Evolutionary conservation across 2,113 vertebrate genomes (phyloP), one percentile per base, ranked within the genome.

Genomic region (Coracopsis vasa): DNA sequence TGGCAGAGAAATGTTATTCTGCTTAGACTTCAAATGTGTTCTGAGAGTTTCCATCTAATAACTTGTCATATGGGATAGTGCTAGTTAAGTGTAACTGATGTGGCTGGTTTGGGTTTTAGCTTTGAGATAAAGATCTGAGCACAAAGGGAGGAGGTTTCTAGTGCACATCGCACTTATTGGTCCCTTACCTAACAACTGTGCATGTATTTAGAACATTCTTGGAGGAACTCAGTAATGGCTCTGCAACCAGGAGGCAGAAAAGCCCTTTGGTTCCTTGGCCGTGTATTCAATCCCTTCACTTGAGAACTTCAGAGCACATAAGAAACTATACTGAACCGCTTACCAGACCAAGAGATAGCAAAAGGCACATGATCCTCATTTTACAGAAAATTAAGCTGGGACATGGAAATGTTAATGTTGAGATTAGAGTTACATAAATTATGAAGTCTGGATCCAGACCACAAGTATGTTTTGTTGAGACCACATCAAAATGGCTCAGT

Each of bases 371-470:
- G 84, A 83, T 83, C 60, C 60, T 92, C 51, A 21, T 93, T 86
- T 88, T 29, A 93, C 79, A 73, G 73, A 90, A 94, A 90, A 78
- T 66, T 92, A 92, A 73, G 35, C 64, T 60, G 37, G 79, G 78
- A 90, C 92, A 74, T 31, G 66, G 88, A 74, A 94, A 92, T 15
- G 83, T 89, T 95, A 75, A 92, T 81, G 80, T 80, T 95, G 87
- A 92, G 92, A 94, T 96, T 85, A 95, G 86, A 82, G 83, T 81
- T 91, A 89, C 91, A 91, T 71, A 94, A 95, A 94, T 91, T 71
- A 61, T 2, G 12, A 81, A 94, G 51, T 72, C 95, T 89, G 80
- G 39, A 65, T 95, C 80, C 94, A 96, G 91, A 95, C 93, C 94
- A 94, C 91, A 95, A 94, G 77, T 82, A 95, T 89, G 93, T 94